Evolutionary conservation across 1,140 invertebrate genomes (phyloP).

Genomic region (Euwallacea similis): DNA sequence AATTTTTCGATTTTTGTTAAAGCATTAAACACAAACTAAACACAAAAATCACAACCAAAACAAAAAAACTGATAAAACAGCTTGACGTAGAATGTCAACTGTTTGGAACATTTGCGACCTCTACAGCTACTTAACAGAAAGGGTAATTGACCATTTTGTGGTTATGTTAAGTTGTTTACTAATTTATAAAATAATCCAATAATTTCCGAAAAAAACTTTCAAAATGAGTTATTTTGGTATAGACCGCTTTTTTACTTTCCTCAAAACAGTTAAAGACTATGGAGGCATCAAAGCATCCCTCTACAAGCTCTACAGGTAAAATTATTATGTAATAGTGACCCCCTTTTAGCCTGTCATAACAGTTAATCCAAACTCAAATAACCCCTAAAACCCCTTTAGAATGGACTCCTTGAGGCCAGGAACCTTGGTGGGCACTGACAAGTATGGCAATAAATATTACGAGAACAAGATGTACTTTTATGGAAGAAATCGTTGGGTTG

Average conservation of each 20-base stretch:
- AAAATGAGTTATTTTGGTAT: conserved; percentile 62
- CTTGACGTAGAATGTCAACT: too few relatives aligned
- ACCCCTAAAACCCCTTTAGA: conserved; percentile 58
- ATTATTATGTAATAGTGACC: conserved; percentile 49
- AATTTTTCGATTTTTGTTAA: too few relatives aligned
- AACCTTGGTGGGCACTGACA: conserved; percentile 86
- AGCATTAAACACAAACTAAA: too few relatives aligned
- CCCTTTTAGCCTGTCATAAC: background rate
- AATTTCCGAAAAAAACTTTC: background rate
- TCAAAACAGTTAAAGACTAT: conserved; percentile 71
- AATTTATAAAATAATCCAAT: too few relatives aligned
- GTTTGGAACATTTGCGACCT: too few relatives aligned
- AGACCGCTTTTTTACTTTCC: conserved; percentile 70
- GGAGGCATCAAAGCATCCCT: conserved; percentile 74
- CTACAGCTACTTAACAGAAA: too few relatives aligned
- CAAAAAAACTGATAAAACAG: too few relatives aligned
- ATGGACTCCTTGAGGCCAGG: conserved; percentile 87
- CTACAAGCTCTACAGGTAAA: conserved; percentile 75
- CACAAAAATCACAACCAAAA: too few relatives aligned
- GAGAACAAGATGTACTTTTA: conserved; percentile 90
- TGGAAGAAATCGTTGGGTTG: conserved; percentile 92
- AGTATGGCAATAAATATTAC: conserved; percentile 96
- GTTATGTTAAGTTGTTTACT: too few relatives aligned
- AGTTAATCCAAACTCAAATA: background rate
- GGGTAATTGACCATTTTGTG: too few relatives aligned